Conservation (phyloP, 1,140 invertebrate species). For the Drosophila pruinosa region DNA sequence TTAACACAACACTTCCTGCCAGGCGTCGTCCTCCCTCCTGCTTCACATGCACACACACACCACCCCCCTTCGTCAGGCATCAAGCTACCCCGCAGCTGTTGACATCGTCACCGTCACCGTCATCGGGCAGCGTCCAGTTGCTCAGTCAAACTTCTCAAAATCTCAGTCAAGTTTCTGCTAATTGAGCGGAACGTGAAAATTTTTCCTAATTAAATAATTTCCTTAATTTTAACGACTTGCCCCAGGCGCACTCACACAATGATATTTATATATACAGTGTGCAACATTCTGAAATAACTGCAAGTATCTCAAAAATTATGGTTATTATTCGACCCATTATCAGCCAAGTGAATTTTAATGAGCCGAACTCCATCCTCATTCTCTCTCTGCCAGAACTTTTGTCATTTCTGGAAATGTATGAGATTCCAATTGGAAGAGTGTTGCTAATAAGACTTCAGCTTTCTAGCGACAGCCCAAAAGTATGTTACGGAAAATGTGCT, state of each 20-base stretch:
- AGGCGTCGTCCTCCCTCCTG: constrained; percentile 16
- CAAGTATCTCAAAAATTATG: constrained; percentile 69
- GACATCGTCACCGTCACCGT: constrained; percentile 58
- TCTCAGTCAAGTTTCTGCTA: constrained; percentile 43
- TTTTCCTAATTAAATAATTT: constrained; percentile 78
- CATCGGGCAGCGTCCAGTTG: constrained; percentile 61
- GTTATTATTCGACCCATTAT: constrained; percentile 57
- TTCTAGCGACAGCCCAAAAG: constrained; percentile 24
- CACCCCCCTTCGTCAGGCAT: not conserved
- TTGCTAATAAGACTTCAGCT: not conserved
- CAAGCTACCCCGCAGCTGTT: constrained; percentile 52
- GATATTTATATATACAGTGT: constrained; percentile 64
- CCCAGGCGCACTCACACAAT: not conserved
- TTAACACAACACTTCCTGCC: constrained; percentile 60
- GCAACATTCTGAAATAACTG: constrained; percentile 78
- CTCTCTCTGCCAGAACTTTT: not conserved
- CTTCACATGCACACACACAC: not conserved
- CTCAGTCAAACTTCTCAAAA: constrained; percentile 19
- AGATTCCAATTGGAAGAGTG: not conserved
- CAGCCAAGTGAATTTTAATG: constrained; percentile 74
- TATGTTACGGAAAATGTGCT: constrained; percentile 39
- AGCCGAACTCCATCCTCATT: no score
- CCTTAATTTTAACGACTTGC: constrained; percentile 72
- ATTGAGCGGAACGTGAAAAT: constrained; percentile 80
- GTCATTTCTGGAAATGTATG: constrained; percentile 32